A percentile compares a stretch with the other conserved stretches of the same genome.
These are phyloP conservation scores for Psilopogon haemacephalus DNA, from an alignment of 2,113 vertebrate genomes.

Conservation along the genomic window DNA sequence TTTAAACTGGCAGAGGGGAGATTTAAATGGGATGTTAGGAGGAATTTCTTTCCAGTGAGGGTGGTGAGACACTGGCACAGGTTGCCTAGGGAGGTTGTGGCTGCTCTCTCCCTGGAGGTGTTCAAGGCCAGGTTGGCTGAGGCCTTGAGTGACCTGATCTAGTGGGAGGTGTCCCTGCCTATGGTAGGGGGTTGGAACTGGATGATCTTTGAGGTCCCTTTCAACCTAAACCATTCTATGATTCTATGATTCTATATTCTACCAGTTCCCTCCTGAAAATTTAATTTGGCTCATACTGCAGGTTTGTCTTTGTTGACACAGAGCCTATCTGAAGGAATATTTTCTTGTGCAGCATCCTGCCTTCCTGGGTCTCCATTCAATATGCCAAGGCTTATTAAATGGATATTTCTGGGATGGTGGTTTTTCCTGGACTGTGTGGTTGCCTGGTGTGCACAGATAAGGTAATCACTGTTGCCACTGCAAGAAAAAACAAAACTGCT, in stretches of 20 bases:
- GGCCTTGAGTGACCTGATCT: no score
- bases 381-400: conserved; percentile 26
- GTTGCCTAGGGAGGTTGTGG: no score
- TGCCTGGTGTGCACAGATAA: conserved; percentile 53
- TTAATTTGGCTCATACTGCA: background rate
- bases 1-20: no score
- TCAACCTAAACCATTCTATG: no score
- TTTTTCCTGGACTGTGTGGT: conserved; percentile 31
- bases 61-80: no score
- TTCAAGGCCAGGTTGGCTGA: no score
- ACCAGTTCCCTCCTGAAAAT: background rate
- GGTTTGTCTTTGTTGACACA: background rate
- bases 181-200: no score
- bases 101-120: no score
- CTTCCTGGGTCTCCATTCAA: background rate
- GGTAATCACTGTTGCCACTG: conserved; percentile 21
- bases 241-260: background rate
- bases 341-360: background rate
- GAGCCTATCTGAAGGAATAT: conserved; percentile 32
- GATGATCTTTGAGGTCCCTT: no score
- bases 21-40: no score
- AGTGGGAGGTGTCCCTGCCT: no score
- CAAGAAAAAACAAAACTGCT: conserved; percentile 43
- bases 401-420: conserved; percentile 31
- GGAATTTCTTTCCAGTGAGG: no score